Evolutionary conservation across 2,888 invertebrate species (phyloP).

Genomic region (Nezara viridula): DNA sequence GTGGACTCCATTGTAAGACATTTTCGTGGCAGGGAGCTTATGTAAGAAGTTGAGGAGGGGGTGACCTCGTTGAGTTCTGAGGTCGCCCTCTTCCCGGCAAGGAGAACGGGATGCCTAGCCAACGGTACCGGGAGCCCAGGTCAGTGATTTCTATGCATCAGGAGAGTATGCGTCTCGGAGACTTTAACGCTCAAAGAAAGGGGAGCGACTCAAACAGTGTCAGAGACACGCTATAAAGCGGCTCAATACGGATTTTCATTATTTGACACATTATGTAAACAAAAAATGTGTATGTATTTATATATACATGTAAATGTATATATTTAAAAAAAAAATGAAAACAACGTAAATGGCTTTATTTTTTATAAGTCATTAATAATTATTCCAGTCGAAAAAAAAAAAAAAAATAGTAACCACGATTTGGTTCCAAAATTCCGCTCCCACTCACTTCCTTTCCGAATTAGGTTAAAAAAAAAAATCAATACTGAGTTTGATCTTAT

Average conservation of each 20-base stretch:
- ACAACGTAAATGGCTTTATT: no score
- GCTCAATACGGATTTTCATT: neutral
- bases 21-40: constrained; percentile 49
- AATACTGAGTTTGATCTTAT: no score
- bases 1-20: neutral
- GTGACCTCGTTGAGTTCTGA: constrained; percentile 25
- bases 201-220: neutral
- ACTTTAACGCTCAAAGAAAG: constrained; percentile 39
- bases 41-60: constrained; percentile 48
- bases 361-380: no score
- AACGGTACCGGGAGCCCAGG: constrained; percentile 43
- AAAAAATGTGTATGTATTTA: no score
- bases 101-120: constrained; percentile 54
- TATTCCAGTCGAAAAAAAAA: no score
- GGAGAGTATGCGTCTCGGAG: constrained; percentile 6
- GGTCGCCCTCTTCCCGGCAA: constrained; percentile 55
- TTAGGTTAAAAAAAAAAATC: no score
- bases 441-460: neutral
- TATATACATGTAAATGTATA: no score
- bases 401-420: no score
- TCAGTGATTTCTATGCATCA: constrained; percentile 25
- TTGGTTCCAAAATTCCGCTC: no score
- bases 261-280: no score
- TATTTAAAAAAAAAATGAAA: no score
- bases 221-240: neutral